These are phyloP conservation scores for Stercorarius parasiticus DNA, from an alignment of 2,113 vertebrate genomes.

Conservation along the genomic window DNA sequence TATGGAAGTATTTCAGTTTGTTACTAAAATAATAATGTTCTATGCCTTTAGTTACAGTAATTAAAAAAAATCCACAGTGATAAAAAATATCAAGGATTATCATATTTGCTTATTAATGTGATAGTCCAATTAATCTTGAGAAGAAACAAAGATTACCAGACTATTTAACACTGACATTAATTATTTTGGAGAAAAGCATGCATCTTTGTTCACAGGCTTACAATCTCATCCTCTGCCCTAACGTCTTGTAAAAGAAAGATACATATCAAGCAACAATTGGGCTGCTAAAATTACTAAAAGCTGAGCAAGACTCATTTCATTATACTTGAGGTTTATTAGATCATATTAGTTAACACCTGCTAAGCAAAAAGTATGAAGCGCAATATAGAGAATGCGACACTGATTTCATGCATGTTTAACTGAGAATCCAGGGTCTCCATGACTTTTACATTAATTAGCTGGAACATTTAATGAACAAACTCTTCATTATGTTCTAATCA, in stretches of 20 bases:
- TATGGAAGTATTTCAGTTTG: not conserved
- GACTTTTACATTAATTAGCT: not conserved
- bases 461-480: not conserved
- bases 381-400: not conserved
- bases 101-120: not conserved
- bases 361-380: not conserved
- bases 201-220: not conserved
- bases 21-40: not conserved
- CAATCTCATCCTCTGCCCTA: not conserved
- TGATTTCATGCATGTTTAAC: not conserved
- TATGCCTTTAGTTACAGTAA: not conserved
- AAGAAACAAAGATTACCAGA: conserved; percentile 6
- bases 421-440: not conserved
- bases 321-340: not conserved
- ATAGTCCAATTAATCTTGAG: not conserved
- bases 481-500: not conserved
- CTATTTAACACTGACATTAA: not conserved
- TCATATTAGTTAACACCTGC: not conserved
- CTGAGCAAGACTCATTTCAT: not conserved
- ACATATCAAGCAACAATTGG: not conserved
- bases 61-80: conserved; percentile 28
- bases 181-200: not conserved
- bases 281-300: not conserved
- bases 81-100: not conserved
- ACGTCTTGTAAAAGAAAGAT: not conserved